Evolutionary conservation across 2,888 invertebrate genomes (phyloP).

Genomic region (Lochmaea crataegi): DNA sequence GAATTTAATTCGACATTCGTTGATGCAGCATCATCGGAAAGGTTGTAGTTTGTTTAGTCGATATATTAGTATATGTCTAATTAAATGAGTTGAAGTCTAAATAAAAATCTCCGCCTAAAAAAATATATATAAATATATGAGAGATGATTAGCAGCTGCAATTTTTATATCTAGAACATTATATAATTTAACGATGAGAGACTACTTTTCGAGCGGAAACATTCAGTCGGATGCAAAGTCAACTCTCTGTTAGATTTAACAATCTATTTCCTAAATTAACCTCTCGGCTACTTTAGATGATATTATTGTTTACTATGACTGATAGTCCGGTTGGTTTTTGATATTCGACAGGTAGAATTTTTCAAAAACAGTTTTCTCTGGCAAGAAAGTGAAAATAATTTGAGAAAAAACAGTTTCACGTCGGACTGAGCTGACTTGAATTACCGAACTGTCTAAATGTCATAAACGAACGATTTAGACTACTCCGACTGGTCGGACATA

Average conservation of each 20-base stretch:
- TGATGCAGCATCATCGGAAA: too few species aligned
- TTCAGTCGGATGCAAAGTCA: slow-evolving; percentile 66
- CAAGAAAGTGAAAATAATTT: too few species aligned
- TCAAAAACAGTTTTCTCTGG: not conserved
- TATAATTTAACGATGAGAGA: slow-evolving; percentile 66
- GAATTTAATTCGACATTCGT: not conserved
- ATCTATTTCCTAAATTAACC: slow-evolving; percentile 67
- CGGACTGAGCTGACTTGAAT: too few species aligned
- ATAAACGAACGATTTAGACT: too few species aligned
- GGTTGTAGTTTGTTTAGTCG: too few species aligned
- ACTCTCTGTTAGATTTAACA: slow-evolving; percentile 66
- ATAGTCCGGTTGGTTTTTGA: slow-evolving; percentile 6
- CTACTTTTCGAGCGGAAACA: slow-evolving; percentile 66
- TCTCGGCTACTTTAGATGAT: slow-evolving; percentile 60
- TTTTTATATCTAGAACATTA: slow-evolving; percentile 66
- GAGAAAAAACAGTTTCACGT: too few species aligned
- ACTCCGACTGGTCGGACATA: too few species aligned
- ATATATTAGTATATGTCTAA: not conserved
- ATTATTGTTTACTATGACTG: slow-evolving; percentile 56
- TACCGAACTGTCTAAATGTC: too few species aligned
- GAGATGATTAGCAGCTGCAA: slow-evolving; percentile 57
- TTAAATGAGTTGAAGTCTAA: not conserved
- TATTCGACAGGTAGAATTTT: not conserved
- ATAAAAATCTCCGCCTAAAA: slow-evolving; percentile 30
- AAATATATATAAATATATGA: slow-evolving; percentile 23